phyloP scores from a whole-genome alignment of 2,113 vertebrate species.

The Heptranchias perlo region DNA sequence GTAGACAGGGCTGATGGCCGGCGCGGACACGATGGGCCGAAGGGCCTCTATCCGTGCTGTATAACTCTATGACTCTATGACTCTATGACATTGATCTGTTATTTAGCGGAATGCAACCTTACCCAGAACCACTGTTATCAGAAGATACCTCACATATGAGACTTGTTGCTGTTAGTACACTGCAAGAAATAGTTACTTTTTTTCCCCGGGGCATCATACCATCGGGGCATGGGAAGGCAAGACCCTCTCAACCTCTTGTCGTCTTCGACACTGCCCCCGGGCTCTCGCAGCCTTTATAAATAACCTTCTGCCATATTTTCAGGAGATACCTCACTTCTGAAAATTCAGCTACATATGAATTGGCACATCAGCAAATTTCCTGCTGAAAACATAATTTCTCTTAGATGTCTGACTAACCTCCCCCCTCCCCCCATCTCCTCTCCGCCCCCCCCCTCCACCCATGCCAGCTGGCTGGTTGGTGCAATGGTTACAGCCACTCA shows the following conservation, averaged over 20 bases:
- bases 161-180: background rate
- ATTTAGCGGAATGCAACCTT: background rate
- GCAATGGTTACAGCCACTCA: background rate
- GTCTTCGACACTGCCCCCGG: background rate
- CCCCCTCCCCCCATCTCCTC: too few species aligned
- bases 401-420: background rate
- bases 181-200: background rate
- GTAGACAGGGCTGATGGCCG: too few species aligned
- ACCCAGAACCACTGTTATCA: background rate
- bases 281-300: background rate
- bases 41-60: too few species aligned
- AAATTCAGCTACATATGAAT: too few species aligned
- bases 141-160: background rate
- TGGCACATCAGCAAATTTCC: background rate
- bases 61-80: too few species aligned
- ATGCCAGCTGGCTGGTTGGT: background rate
- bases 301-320: background rate
- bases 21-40: too few species aligned
- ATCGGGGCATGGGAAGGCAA: background rate
- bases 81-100: background rate
- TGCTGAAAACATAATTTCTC: background rate
- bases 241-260: background rate
- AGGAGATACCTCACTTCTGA: background rate
- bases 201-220: background rate
- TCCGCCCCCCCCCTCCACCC: background rate